Base-by-base conservation (phyloP, 1,140 invertebrate genomes). In the Monochamus saltuarius region DNA sequence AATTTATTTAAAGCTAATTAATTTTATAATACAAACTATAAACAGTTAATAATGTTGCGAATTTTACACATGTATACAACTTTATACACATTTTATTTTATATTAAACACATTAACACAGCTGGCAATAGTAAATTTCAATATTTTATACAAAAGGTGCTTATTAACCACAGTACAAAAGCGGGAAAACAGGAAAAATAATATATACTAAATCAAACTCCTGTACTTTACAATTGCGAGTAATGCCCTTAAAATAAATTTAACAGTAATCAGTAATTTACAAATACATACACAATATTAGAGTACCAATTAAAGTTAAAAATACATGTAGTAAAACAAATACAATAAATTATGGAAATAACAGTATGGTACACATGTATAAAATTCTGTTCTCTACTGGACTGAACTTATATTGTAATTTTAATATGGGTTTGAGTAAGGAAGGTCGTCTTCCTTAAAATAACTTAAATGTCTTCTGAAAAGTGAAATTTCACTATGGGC, bases 1-100 rank as follows among this genome's bases (percentile, higher is more conserved):
- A 54, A 54, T 59, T 59, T 51, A 38, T 59, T 59, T 51, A 51
- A 52, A 51, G 57, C 43, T 59, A 59, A 47, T 59, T 64, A 64
- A 66, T 52, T 60, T 64, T 64, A 62, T 51, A 64, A 67, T 57
- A 67, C 61, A 65, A 59, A 64, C 64, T 67, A 64, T 62, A 64
- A 62, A 67, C 61, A 65, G 53, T 61, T 59, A 59, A 47, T 47
- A 29, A 29, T 47, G 36, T 56, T 47, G 29, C 46, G 62, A 66
- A 62, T 65, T 67, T 67, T 67, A 67, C 53, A 67, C 65, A 65
- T 67, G 62, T 65, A 61, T 65, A 47, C 45, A 47, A 47, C 16
- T 47, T 22, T 46, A n/a, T 16, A 16, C 17, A 64, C 40, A 47
- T 40, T 7, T 17, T 43, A 43, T 35, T 17, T 29, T 43, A 60